These are phyloP conservation scores for Pelusios castaneus DNA, from an alignment of 2,113 vertebrate species.

Conservation along the genomic window DNA sequence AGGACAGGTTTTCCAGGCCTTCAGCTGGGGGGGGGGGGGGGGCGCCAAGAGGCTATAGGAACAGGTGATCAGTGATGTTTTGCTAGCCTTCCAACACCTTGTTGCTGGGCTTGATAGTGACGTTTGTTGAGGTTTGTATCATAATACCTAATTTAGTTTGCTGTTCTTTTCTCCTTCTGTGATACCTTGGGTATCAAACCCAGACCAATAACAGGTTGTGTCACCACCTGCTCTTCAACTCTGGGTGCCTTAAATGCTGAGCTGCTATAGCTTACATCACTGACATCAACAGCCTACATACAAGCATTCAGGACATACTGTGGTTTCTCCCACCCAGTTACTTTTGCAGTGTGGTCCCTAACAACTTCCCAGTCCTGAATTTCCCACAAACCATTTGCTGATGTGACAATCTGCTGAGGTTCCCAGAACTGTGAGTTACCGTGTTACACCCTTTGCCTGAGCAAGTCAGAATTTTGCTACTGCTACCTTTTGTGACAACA, in stretches of 20 bases:
- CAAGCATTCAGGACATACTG: background rate
- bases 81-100: background rate
- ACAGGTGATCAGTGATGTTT: background rate
- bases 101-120: background rate
- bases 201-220: background rate
- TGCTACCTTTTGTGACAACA: background rate
- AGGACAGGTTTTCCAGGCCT: background rate
- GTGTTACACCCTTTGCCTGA: background rate
- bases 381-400: background rate
- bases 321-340: background rate
- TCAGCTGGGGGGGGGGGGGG: background rate
- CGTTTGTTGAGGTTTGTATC: background rate
- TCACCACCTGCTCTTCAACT: background rate
- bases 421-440: background rate
- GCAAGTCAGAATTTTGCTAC: background rate
- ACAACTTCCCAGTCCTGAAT: background rate
- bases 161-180: too few relatives aligned
- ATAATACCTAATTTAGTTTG: background rate
- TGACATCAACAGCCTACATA: background rate
- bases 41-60: too few relatives aligned
- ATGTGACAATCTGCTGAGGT: background rate
- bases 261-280: background rate
- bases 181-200: background rate
- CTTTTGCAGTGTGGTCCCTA: background rate
- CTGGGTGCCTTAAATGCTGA: background rate